Conservation (phyloP, 1,140 invertebrate species). For the Sminthurinus signatus region DNA sequence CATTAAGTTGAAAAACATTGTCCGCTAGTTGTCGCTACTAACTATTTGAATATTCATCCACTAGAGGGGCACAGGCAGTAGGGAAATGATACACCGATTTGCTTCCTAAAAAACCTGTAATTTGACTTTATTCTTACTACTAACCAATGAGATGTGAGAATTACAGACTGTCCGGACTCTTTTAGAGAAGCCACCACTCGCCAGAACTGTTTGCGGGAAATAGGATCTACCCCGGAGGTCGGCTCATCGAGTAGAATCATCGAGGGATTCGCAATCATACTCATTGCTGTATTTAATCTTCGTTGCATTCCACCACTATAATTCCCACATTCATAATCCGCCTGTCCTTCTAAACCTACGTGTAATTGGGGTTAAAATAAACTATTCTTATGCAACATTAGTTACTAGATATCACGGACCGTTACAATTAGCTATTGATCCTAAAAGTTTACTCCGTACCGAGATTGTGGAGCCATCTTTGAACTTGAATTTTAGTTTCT, state of each 20-base stretch:
- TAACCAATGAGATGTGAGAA: slow-evolving; percentile 41
- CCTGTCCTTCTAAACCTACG: not conserved
- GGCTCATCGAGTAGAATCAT: slow-evolving; percentile 56
- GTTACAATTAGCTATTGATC: not conserved
- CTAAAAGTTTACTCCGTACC: not conserved
- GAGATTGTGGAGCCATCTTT: slow-evolving; percentile 30
- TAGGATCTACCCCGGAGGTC: too few species aligned
- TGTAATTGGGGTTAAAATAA: not conserved
- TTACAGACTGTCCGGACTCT: slow-evolving; percentile 23
- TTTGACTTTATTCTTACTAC: too few species aligned
- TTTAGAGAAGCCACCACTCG: slow-evolving; percentile 24
- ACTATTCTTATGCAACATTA: not conserved
- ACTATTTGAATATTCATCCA: too few species aligned
- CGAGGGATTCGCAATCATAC: slow-evolving; percentile 56
- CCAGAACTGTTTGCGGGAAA: slow-evolving; percentile 48
- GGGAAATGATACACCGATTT: too few species aligned
- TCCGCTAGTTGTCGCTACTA: too few species aligned
- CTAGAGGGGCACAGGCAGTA: too few species aligned
- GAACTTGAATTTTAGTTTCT: slow-evolving; percentile 44
- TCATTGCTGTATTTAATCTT: slow-evolving; percentile 57
- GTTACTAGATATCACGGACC: not conserved
- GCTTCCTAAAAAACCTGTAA: too few species aligned
- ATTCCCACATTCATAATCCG: slow-evolving; percentile 3
- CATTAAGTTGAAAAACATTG: too few species aligned
- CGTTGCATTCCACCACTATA: slow-evolving; percentile 56